Percentiles rank a stretch among this genome's conserved stretches.
Evolutionary conservation across 2,888 invertebrate genomes (phyloP).

Genomic region (Cephus pulcher): DNA sequence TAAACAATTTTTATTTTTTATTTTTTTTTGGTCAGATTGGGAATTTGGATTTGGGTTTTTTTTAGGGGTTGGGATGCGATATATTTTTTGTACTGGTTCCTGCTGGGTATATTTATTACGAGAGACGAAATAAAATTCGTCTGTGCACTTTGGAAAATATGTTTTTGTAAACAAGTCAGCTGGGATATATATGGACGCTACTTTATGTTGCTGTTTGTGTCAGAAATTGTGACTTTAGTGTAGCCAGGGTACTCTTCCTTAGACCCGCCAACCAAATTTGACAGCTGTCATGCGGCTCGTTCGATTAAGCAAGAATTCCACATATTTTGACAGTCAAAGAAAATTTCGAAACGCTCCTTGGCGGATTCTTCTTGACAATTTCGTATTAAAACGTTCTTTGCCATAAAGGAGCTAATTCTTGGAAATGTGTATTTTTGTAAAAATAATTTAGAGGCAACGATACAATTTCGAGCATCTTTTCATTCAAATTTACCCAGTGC

Average conservation of each 20-base stretch:
- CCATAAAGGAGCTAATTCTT: not conserved
- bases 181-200: not conserved
- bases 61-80: not conserved
- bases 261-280: not conserved
- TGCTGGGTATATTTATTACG: not conserved
- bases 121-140: not conserved
- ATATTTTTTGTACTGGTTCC: not conserved
- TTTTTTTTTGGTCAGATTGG: not conserved
- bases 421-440: not conserved
- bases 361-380: not conserved
- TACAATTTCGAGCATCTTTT: not conserved
- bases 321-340: not conserved
- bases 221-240: not conserved
- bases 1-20: too few species aligned
- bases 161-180: not conserved
- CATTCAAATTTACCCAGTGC: not conserved
- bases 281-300: not conserved
- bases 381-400: not conserved
- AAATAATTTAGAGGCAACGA: not conserved
- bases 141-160: not conserved
- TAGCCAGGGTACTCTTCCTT: too few species aligned
- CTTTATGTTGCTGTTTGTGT: not conserved
- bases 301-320: not conserved
- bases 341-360: not conserved
- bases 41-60: not conserved